Conservation (phyloP, 2,797 vertebrate genomes). For the Leptatherina wallacei region DNA sequence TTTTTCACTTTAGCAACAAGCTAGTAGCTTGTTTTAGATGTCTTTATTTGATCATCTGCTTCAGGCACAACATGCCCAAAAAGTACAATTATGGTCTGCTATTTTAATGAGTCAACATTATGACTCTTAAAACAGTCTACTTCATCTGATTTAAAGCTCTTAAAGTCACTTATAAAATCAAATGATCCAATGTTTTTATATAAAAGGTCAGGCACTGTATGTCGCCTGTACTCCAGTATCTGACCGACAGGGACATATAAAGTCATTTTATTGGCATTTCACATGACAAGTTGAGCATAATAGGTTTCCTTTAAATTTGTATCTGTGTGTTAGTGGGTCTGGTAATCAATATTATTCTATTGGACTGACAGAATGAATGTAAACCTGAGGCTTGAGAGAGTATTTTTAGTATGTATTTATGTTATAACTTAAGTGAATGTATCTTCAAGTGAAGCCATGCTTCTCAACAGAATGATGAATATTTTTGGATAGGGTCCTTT, state of each 20-base stretch:
- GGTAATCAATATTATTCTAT: neutral
- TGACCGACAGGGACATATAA: too few relatives aligned
- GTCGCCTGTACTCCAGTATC: neutral
- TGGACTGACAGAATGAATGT: conserved; percentile 69
- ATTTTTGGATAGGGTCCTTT: neutral
- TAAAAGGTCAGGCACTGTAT: neutral
- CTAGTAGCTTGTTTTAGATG: neutral
- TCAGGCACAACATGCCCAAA: neutral
- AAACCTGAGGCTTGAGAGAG: conserved; percentile 23
- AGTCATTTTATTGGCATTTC: too few relatives aligned
- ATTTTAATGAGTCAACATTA: neutral
- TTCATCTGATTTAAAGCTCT: neutral
- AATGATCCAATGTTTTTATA: neutral
- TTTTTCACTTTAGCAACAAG: neutral
- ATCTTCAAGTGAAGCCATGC: conserved; percentile 19
- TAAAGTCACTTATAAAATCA: neutral
- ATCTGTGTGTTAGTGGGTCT: conserved; percentile 2
- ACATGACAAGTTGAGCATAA: neutral
- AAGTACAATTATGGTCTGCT: neutral
- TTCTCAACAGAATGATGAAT: conserved; percentile 30
- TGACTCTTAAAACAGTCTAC: neutral
- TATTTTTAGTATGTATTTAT: conserved; percentile 19
- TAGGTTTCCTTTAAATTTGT: conserved; percentile 5
- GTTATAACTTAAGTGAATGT: conserved; percentile 61
- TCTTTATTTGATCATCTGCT: neutral